A percentile compares a stretch with the other conserved stretches of the same genome.
Evolutionary conservation across 2,888 invertebrate genomes (phyloP).

Genomic region (Adelognathus sp.): DNA sequence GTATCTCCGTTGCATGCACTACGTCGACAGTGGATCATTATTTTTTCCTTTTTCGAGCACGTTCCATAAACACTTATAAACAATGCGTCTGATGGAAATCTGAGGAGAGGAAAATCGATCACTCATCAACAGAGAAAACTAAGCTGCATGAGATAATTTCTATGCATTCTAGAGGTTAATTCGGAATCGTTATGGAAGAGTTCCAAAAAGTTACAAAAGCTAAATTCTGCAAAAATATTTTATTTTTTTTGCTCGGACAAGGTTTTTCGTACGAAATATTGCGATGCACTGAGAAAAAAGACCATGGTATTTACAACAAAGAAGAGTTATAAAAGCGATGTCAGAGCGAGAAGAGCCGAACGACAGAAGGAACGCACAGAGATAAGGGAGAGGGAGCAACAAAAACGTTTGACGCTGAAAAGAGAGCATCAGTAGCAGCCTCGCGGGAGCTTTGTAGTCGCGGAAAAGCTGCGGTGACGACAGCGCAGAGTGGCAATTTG

Average conservation of each 20-base stretch:
- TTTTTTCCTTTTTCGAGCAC: background rate
- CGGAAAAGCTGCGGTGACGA: conserved; percentile 66
- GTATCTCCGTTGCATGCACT: background rate
- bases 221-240: no score
- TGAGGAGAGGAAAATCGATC: no score
- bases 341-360: conserved; percentile 30
- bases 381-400: background rate
- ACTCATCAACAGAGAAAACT: background rate
- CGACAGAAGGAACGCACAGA: conserved; percentile 1
- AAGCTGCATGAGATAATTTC: background rate
- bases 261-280: no score
- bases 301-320: no score
- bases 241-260: no score
- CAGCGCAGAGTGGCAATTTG: conserved; percentile 72
- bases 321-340: conserved; percentile 47
- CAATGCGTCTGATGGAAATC: no score
- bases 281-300: no score
- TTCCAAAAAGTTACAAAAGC: no score
- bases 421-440: conserved; percentile 67
- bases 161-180: no score
- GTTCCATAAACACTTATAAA: background rate
- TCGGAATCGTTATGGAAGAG: no score
- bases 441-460: conserved; percentile 69
- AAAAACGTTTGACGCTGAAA: conserved; percentile 34
- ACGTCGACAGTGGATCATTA: background rate